Evolutionary conservation across 2,797 vertebrate species (phyloP), one percentile per base, ranked within the genome.

Genomic region (Hippocampus kuda): DNA sequence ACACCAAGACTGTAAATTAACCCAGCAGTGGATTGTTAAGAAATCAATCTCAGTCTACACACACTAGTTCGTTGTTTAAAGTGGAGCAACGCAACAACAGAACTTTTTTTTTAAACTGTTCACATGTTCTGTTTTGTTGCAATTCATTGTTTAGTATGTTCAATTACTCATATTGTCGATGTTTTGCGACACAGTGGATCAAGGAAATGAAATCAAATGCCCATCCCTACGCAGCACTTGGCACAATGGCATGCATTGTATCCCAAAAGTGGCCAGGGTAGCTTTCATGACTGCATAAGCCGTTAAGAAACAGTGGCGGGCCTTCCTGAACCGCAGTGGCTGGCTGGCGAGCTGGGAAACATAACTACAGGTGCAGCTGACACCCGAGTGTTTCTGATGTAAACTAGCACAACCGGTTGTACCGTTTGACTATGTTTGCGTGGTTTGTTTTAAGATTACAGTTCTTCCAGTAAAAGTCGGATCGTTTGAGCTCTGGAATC

Each of bases 401-500:
- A 78, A 87, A 87, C 85, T 77, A 64, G 87, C 68, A 73, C 67
- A 88, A 88, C 89, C 71, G 82, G 89, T 90, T 89, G 81, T 71
- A 63, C 72, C 26, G 56, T 46, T 65, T 46, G 16, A 26, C 44
- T 2, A 16, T 70, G 75, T 69, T 73, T 71, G 67, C 78, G 71
- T 34, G 61, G 70, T 65, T 53, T 81, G 78, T 69, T 78, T 69
- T 66, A 64, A 65, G 70, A 81, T 73, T 68, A 60, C 46, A 61
- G 59, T 67, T 30, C 65, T 72, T 79, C 68, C 57, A 48, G 72
- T 66, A 66, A 24, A 67, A 66, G 71, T 73, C 54, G 57, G 51
- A 46, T 72, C 63, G 70, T 67, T 74, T 63, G 53, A 78, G 74
- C 48, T 38, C 27, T 22, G 54, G 63, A 65, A 48, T 65, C 42